Conservation (phyloP, 2,797 vertebrate species). For the Salarias fasciatus region DNA sequence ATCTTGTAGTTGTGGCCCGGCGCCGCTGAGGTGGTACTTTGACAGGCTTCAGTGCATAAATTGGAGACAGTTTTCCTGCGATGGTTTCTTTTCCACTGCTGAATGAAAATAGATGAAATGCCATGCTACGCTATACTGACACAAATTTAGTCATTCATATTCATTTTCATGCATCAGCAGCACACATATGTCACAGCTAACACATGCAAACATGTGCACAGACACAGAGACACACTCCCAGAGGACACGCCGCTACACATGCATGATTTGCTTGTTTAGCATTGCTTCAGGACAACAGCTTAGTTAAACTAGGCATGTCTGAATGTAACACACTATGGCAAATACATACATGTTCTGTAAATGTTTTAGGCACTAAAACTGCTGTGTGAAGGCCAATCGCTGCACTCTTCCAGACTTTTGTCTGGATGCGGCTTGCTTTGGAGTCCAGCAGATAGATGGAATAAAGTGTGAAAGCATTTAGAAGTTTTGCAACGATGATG, state of each 20-base stretch:
- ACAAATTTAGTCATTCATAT: constrained; percentile 52
- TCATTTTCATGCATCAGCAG: constrained; percentile 48
- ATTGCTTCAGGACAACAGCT: constrained; percentile 23
- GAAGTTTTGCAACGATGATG: too few relatives aligned
- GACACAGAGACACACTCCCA: constrained; percentile 14
- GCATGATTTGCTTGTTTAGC: constrained; percentile 50
- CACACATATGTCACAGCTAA: constrained; percentile 17
- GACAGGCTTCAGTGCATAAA: constrained; percentile 7
- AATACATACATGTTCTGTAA: not conserved
- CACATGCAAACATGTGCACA: not conserved
- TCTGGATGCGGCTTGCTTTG: too few relatives aligned
- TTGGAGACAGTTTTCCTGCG: not conserved
- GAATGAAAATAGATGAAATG: constrained; percentile 42
- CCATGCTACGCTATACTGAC: constrained; percentile 11
- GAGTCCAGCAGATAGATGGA: too few relatives aligned
- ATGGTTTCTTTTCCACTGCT: constrained; percentile 9
- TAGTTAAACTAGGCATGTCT: constrained; percentile 39
- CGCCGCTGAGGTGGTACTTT: not conserved
- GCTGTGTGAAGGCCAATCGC: too few relatives aligned
- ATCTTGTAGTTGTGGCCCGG: not conserved
- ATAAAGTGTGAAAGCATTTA: not conserved
- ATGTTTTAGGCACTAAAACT: not conserved
- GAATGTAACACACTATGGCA: constrained; percentile 25
- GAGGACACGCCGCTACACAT: constrained; percentile 25
- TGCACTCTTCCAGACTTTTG: too few relatives aligned